A percentile compares a stretch with the other conserved stretches of the same genome.
Evolutionary conservation across 2,888 invertebrate genomes (phyloP).

Genomic region (Mythimna lalbum): DNA sequence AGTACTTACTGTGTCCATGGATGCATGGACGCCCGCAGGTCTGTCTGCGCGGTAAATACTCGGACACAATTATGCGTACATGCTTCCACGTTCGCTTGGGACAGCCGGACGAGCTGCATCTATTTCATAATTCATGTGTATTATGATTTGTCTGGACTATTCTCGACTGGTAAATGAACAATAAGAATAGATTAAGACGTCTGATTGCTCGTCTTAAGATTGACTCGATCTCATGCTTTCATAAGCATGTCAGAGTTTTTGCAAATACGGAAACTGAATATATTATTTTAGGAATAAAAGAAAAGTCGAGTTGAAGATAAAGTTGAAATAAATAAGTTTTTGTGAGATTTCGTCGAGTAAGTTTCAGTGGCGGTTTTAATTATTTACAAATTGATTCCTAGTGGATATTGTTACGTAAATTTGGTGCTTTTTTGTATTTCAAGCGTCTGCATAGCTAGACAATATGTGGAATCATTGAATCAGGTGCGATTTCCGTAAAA

Average conservation of each 20-base stretch:
- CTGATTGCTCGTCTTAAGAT: conserved; percentile 1
- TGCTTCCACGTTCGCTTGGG: conserved; percentile 56
- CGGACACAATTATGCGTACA: conserved; percentile 65
- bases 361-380: too few relatives aligned
- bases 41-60: conserved; percentile 52
- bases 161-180: conserved; percentile 22
- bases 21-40: conserved; percentile 44
- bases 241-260: background rate
- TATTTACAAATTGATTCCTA: too few relatives aligned
- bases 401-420: too few relatives aligned
- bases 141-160: conserved; percentile 51
- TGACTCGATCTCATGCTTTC: background rate
- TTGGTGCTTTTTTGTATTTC: too few relatives aligned
- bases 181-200: conserved; percentile 24
- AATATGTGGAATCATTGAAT: too few relatives aligned
- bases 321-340: too few relatives aligned
- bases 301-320: too few relatives aligned
- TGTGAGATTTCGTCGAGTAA: too few relatives aligned
- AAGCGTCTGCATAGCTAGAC: too few relatives aligned
- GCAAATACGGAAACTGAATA: background rate
- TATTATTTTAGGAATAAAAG: too few relatives aligned
- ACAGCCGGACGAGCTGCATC: conserved; percentile 46
- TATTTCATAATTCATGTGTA: conserved; percentile 65
- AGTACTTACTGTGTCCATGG: conserved; percentile 4
- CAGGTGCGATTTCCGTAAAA: too few relatives aligned